These are phyloP conservation scores for Vanessa cardui DNA, from an alignment of 2,888 invertebrate species.

Conservation along the genomic window DNA sequence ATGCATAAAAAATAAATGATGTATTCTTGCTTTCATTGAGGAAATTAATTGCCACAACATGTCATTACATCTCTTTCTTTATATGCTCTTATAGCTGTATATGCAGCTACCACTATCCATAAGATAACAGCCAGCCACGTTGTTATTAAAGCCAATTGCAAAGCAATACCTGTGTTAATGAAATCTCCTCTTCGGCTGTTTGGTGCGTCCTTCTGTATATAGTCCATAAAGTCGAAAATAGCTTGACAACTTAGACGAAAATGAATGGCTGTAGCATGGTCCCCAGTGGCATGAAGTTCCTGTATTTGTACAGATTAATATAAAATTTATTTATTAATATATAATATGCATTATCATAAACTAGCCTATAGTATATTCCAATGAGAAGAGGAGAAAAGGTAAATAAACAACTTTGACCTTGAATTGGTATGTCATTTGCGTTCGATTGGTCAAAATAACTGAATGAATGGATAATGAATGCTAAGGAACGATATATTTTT, in stretches of 20 bases:
- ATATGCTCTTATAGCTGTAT: slow-evolving; percentile 81
- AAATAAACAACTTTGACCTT: too few relatives aligned
- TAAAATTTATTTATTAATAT: too few relatives aligned
- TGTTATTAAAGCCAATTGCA: slow-evolving; percentile 85
- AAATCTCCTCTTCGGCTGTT: slow-evolving; percentile 85
- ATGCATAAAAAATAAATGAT: background rate
- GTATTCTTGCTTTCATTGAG: background rate
- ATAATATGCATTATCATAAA: too few relatives aligned
- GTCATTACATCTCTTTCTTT: slow-evolving; percentile 71
- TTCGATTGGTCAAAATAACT: too few relatives aligned
- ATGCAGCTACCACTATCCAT: slow-evolving; percentile 79
- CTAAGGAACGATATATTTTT: too few relatives aligned
- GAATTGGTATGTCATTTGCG: too few relatives aligned
- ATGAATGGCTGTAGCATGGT: slow-evolving; percentile 83
- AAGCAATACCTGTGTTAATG: slow-evolving; percentile 88
- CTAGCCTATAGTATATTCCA: too few relatives aligned
- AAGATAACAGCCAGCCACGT: slow-evolving; percentile 84
- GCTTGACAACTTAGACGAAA: slow-evolving; percentile 88
- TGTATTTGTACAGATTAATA: slow-evolving; percentile 45
- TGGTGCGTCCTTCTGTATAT: slow-evolving; percentile 87
- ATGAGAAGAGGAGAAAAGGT: too few relatives aligned
- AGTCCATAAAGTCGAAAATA: slow-evolving; percentile 93
- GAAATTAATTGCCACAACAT: slow-evolving; percentile 71
- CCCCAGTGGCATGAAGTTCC: slow-evolving; percentile 80
- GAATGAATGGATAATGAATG: too few relatives aligned